A percentile compares a stretch with the other conserved stretches of the same genome.
phyloP scores from a whole-genome alignment of 2,113 vertebrate genomes.

The Larimichthys polyactis region DNA sequence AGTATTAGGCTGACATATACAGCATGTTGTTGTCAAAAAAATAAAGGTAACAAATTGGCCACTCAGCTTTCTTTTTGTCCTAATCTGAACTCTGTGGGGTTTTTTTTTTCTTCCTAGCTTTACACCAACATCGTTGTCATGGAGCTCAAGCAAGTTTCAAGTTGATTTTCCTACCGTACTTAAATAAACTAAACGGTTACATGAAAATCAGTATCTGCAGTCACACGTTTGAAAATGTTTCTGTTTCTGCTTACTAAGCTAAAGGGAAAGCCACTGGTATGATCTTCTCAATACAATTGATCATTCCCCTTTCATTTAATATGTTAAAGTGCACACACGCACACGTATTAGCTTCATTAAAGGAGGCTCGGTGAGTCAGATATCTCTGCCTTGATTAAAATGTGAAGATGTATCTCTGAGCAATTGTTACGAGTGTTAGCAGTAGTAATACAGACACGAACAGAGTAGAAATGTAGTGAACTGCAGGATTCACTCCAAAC shows the following conservation, averaged over 20 bases:
- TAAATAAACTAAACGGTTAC: neutral
- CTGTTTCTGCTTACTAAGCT: neutral
- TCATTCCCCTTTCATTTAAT: slow-evolving; percentile 5
- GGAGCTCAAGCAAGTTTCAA: neutral
- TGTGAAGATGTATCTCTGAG: slow-evolving; percentile 32
- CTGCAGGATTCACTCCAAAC: slow-evolving; percentile 63
- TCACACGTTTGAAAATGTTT: neutral
- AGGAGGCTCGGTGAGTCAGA: slow-evolving; percentile 22
- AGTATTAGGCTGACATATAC: neutral
- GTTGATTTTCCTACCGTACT: neutral
- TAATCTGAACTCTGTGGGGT: neutral
- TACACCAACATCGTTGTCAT: neutral
- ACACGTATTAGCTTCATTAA: slow-evolving; percentile 29
- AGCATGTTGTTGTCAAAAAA: neutral
- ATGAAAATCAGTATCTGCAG: neutral
- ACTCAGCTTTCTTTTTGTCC: neutral
- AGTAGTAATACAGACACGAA: slow-evolving; percentile 42
- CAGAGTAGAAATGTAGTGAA: slow-evolving; percentile 52
- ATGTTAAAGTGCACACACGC: neutral
- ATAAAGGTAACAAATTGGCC: neutral
- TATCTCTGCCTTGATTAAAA: slow-evolving; percentile 43
- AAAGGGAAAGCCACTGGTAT: slow-evolving; percentile 5
- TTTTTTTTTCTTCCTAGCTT: neutral
- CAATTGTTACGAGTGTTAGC: slow-evolving; percentile 37
- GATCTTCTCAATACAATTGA: slow-evolving; percentile 9